Base-by-base conservation (phyloP, 2,113 vertebrate species). In the Mustelus asterias region DNA sequence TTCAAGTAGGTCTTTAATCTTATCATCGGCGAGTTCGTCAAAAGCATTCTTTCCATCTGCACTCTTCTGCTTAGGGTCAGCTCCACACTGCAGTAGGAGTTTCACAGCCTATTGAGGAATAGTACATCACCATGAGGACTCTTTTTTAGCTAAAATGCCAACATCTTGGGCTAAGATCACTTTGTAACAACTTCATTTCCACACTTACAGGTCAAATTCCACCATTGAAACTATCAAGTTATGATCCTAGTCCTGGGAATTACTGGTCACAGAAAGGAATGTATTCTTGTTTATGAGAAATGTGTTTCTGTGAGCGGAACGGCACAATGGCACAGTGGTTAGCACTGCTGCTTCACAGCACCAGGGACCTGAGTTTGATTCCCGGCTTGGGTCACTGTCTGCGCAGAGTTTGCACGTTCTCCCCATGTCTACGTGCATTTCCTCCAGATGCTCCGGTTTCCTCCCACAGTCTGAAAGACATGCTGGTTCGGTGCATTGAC, bases 11-110 rank as follows among this genome's bases (percentile, higher is more conserved):
- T 98, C 96, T 97, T 96, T 98, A 96, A 98, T 98, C 93, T 97
- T 90, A 86, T 97, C 96, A 96, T 96, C 89, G 93, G 1, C 5
- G 24, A 98, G 97, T 97, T 97, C 67, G 96, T 98, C 97, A 85
- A 98, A 95, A 72, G 98, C 97, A 96, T 95, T 98, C 96, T 97
- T 44, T 58, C 98, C 98, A 26, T 96, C 94, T 0, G n/a, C 0
- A 96, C 96, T 95, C 96, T 90, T 98, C 96, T 98, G 96, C 96
- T 93, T 96, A 60, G 97, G 97, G 94, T 98, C 97, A 22, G 98
- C 97, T 96, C 98, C 98, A 96, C 97, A 96, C 95, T 98, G 96
- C 37, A 99, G 97, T 11, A 99, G 98, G n/a, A 97, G 96, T 94
- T 96, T 96, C 96, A 97, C 97, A 95, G 97, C 97, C 99, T 99